Evolutionary conservation across 1,140 invertebrate genomes (phyloP).

Genomic region (Heliconius congener): DNA sequence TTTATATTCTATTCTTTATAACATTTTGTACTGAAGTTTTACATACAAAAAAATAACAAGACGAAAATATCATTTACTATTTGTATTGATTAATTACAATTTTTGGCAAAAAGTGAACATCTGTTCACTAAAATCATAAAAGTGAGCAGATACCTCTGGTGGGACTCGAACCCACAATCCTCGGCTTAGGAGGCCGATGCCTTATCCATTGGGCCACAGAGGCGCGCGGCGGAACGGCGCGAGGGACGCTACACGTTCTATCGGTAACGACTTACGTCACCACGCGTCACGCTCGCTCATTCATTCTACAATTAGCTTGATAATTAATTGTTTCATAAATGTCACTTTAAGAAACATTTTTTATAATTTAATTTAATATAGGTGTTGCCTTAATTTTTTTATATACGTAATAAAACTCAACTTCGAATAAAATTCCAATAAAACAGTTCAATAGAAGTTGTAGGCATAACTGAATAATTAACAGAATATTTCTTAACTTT

Average conservation of each 20-base stretch:
- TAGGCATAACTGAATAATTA: too few relatives aligned
- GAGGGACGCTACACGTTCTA: conserved; percentile 45
- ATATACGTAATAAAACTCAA: too few relatives aligned
- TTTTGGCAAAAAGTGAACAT: neutral
- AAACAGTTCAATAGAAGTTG: neutral
- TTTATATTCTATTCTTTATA: neutral
- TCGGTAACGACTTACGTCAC: conserved; percentile 59
- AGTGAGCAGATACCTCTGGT: conserved; percentile 82
- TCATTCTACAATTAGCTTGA: conserved; percentile 47
- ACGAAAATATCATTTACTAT: neutral
- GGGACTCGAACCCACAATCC: conserved; percentile 89
- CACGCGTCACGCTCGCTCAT: conserved; percentile 50
- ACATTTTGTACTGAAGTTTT: neutral
- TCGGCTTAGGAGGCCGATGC: conserved; percentile 89
- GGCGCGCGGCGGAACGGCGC: conserved; percentile 70
- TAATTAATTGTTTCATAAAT: conserved; percentile 34
- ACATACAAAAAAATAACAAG: neutral
- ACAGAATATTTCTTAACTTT: too few relatives aligned
- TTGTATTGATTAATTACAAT: neutral
- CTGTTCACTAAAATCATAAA: neutral
- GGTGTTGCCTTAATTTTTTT: too few relatives aligned
- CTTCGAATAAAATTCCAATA: neutral
- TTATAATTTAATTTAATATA: too few relatives aligned
- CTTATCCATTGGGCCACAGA: conserved; percentile 89
- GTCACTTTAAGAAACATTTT: neutral